These are phyloP conservation scores for Oreochromis tanganicae DNA, from an alignment of 2,113 vertebrate genomes.

Conservation along the genomic window DNA sequence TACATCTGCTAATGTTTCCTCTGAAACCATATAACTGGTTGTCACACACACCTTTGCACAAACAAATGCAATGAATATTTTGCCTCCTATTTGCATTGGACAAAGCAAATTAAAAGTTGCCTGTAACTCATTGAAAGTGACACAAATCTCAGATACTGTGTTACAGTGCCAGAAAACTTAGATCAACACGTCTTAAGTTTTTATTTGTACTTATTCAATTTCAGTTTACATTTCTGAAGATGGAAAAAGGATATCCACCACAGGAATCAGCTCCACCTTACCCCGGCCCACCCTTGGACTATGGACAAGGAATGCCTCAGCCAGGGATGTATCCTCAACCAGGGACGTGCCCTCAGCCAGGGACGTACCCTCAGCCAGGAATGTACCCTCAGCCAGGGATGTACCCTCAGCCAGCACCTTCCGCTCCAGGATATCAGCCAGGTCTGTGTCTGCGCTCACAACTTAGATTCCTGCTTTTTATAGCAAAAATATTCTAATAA, in stretches of 20 bases:
- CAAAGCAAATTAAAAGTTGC: neutral
- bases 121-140: neutral
- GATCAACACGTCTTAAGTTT: neutral
- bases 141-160: neutral
- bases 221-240: constrained; percentile 13
- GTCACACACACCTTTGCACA: neutral
- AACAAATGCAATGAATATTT: neutral
- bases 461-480: neutral
- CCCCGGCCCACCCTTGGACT: constrained; percentile 37
- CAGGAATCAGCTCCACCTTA: constrained; percentile 44
- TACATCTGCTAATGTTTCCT: neutral
- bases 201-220: neutral
- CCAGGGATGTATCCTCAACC: neutral
- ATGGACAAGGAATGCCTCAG: constrained; percentile 10
- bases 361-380: neutral
- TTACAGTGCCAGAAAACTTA: neutral
- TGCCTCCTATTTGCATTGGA: neutral
- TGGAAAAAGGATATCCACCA: constrained; percentile 47
- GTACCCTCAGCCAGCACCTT: neutral
- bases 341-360: neutral
- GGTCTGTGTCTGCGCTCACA: constrained; percentile 5
- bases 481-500: neutral
- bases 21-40: neutral
- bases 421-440: constrained; percentile 24
- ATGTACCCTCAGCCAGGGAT: rapidly evolving